Conservation (phyloP, 2,797 vertebrate genomes). For the Darevskia mixta region DNA sequence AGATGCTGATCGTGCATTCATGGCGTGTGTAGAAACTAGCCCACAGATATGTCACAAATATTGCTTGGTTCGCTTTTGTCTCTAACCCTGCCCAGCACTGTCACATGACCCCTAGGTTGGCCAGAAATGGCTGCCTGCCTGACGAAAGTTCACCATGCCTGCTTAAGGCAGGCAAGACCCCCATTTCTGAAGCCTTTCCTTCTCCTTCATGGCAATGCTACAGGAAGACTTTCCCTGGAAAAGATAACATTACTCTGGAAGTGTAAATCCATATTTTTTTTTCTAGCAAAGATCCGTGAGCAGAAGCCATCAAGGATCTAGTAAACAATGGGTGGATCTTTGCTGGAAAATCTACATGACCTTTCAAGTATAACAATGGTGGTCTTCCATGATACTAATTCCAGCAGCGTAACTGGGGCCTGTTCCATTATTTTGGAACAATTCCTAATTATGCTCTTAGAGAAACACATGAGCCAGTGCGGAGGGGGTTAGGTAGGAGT, state of each 20-base stretch:
- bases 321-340: not conserved
- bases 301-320: not conserved
- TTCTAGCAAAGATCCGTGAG: not conserved
- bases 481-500: too few relatives aligned
- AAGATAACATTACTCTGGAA: not conserved
- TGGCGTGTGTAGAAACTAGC: too few relatives aligned
- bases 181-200: not conserved
- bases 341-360: not conserved
- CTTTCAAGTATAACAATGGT: not conserved
- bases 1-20: too few relatives aligned
- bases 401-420: not conserved
- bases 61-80: too few relatives aligned
- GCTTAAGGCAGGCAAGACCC: not conserved
- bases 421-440: conserved; percentile 4
- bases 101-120: too few relatives aligned
- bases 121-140: not conserved
- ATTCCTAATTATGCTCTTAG: not conserved
- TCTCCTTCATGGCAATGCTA: not conserved
- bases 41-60: too few relatives aligned
- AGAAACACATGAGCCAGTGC: not conserved
- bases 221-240: not conserved
- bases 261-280: not conserved
- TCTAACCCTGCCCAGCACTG: too few relatives aligned
- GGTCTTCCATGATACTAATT: not conserved
- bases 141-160: not conserved